A percentile compares a stretch with the other conserved stretches of the same genome.
Evolutionary conservation across 2,797 vertebrate species (phyloP).

Genomic region (Hypotaenidia philippensis): DNA sequence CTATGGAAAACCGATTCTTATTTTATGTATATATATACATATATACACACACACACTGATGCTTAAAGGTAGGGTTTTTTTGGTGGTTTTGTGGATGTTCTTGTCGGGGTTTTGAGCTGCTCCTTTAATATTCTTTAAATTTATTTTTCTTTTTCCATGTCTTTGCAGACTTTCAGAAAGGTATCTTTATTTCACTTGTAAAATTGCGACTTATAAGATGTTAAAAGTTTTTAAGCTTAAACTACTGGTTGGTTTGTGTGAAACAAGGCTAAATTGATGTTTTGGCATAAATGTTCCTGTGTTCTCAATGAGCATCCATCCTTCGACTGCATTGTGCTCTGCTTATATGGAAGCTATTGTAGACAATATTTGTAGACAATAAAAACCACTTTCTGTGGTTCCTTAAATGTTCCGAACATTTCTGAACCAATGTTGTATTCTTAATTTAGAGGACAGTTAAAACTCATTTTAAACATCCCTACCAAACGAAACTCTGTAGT

Average conservation of each 20-base stretch:
- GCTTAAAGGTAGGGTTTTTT: background rate
- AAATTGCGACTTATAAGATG: background rate
- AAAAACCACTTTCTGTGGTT: background rate
- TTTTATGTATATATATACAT: background rate
- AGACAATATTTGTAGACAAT: background rate
- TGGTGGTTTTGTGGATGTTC: background rate
- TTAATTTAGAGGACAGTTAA: background rate
- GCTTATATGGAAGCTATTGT: background rate
- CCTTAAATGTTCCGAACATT: background rate
- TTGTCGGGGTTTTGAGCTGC: fast-evolving
- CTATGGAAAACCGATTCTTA: background rate
- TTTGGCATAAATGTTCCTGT: background rate
- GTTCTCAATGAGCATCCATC: background rate
- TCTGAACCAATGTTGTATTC: background rate
- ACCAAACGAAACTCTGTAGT: background rate
- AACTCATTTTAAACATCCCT: background rate
- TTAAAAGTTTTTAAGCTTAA: background rate
- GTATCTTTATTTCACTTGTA: background rate
- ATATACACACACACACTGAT: too few species aligned
- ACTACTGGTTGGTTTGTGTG: background rate
- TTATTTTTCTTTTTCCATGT: background rate
- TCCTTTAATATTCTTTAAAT: background rate
- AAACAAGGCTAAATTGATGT: background rate
- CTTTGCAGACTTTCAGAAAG: background rate
- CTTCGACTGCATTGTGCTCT: background rate